These are phyloP conservation scores for Urosaurus nigricauda DNA, from an alignment of 2,797 vertebrate genomes.

Conservation along the genomic window DNA sequence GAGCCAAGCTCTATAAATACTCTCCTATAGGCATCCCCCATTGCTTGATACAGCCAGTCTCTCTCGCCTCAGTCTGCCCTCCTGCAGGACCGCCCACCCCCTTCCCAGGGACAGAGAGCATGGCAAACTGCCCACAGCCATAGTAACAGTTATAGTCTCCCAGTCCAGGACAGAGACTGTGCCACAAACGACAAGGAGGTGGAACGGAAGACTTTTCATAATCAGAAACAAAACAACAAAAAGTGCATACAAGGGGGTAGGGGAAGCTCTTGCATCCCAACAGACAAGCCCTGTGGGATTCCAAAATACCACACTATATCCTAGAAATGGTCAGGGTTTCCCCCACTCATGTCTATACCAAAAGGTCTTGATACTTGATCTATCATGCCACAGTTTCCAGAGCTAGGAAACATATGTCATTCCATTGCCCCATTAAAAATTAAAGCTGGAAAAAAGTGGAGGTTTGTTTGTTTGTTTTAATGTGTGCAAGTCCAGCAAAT, in stretches of 20 bases:
- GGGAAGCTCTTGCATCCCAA: background rate
- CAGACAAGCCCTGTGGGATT: background rate
- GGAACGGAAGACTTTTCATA: background rate
- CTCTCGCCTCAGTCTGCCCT: background rate
- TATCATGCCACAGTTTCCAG: constrained; percentile 41
- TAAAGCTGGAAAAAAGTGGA: constrained; percentile 59
- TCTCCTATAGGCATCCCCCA: background rate
- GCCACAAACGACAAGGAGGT: background rate
- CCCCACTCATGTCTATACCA: background rate
- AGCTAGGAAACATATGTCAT: constrained; percentile 59
- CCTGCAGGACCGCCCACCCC: background rate
- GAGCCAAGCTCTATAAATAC: constrained; percentile 65
- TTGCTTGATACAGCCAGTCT: background rate
- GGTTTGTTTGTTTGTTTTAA: background rate
- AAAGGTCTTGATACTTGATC: constrained; percentile 67
- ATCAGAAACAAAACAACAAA: background rate
- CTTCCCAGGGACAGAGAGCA: background rate
- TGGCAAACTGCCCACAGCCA: background rate
- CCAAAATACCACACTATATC: background rate
- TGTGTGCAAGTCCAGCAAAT: background rate
- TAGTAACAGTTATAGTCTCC: background rate
- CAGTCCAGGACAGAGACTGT: background rate
- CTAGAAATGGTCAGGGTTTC: background rate
- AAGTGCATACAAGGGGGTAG: too few species aligned
- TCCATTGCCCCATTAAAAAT: constrained; percentile 68